These are phyloP conservation scores for Metopolophium dirhodum DNA, from an alignment of 1,140 invertebrate genomes.

Conservation along the genomic window DNA sequence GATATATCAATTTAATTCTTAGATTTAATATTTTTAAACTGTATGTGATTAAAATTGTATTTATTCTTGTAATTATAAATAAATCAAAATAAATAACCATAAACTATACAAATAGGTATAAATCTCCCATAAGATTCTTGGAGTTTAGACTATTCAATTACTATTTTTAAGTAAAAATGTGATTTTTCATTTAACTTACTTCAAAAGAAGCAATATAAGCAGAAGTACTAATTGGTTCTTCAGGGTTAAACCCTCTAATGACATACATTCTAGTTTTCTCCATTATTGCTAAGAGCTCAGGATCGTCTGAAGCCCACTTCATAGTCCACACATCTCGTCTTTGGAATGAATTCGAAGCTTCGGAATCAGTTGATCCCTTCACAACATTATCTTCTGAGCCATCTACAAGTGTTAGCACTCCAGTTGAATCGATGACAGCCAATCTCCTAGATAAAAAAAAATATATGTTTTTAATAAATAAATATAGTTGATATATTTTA, in stretches of 20 bases:
- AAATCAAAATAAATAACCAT: background rate
- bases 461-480: constrained; percentile 33
- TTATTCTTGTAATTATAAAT: background rate
- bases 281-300: constrained; percentile 86
- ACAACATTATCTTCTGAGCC: constrained; percentile 63
- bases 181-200: constrained; percentile 61
- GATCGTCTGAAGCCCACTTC: constrained; percentile 92
- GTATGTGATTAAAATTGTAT: background rate
- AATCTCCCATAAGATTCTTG: background rate
- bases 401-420: constrained; percentile 68
- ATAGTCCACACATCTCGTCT: constrained; percentile 96
- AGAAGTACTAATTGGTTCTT: constrained; percentile 83
- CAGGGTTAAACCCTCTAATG: constrained; percentile 85
- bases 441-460: constrained; percentile 66
- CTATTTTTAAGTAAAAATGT: background rate
- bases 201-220: constrained; percentile 84
- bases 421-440: constrained; percentile 69
- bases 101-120: background rate
- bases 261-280: constrained; percentile 97
- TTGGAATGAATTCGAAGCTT: constrained; percentile 70
- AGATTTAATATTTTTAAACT: background rate
- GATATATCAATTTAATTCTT: background rate
- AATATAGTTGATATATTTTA: background rate
- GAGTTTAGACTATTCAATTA: background rate
- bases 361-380: constrained; percentile 61